A percentile compares a stretch with the other conserved stretches of the same genome.
Conservation (phyloP, 2,113 vertebrate genomes). For the Crotophaga sulcirostris region DNA sequence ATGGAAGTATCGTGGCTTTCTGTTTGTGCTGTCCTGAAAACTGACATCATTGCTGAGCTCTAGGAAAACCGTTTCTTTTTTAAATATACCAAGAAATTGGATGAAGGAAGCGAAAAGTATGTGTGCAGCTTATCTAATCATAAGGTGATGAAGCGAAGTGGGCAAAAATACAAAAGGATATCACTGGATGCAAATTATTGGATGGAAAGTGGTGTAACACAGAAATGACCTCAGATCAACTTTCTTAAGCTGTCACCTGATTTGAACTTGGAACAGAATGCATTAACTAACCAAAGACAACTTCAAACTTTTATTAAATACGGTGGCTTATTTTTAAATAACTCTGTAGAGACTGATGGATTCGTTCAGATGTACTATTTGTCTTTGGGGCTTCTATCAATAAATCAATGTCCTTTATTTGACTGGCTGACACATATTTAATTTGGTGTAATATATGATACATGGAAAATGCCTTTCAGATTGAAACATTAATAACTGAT, state of each 20-base stretch:
- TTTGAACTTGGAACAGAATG: not conserved
- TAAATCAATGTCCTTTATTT: conserved; percentile 55
- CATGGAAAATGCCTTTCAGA: conserved; percentile 41
- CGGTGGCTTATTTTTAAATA: conserved; percentile 6
- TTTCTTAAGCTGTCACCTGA: not conserved
- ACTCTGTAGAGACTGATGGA: conserved; percentile 14
- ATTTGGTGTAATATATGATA: conserved; percentile 52
- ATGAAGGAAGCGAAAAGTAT: not conserved
- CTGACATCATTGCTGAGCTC: not conserved
- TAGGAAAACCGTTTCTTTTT: not conserved
- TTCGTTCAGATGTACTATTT: conserved; percentile 37
- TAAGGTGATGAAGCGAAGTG: not conserved
- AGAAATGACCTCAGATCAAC: not conserved
- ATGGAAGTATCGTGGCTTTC: not conserved
- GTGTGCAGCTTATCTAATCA: not conserved
- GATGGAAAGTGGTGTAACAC: not conserved
- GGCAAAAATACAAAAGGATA: not conserved
- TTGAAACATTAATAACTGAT: conserved; percentile 39
- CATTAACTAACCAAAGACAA: not conserved
- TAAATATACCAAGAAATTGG: not conserved
- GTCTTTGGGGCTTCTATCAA: conserved; percentile 36
- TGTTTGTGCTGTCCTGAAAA: not conserved
- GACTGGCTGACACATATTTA: conserved; percentile 21
- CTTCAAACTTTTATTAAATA: not conserved
- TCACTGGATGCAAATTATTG: not conserved